Evolutionary conservation across 1,140 invertebrate species (phyloP).

Genomic region (Euura lappo): DNA sequence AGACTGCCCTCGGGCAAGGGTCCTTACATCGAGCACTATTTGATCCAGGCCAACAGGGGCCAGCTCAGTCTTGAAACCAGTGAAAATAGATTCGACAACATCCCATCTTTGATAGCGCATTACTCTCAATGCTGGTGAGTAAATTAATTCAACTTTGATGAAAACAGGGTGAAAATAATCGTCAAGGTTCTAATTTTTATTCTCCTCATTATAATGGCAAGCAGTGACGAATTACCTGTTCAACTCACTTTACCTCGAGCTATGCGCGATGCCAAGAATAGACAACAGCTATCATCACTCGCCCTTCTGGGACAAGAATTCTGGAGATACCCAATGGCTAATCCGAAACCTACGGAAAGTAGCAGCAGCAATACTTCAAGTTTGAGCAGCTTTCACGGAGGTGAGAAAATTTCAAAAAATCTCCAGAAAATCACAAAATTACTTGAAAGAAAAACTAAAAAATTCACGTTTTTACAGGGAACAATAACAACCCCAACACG

Average conservation of each 20-base stretch:
- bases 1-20: slow-evolving; percentile 84
- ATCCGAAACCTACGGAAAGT: slow-evolving; percentile 64
- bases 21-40: slow-evolving; percentile 93
- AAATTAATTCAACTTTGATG: slow-evolving; percentile 11
- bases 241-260: slow-evolving; percentile 84
- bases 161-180: not conserved
- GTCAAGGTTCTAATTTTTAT: slow-evolving; percentile 37
- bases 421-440: too few species aligned
- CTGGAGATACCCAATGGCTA: slow-evolving; percentile 87
- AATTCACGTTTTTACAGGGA: slow-evolving; percentile 39
- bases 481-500: slow-evolving; percentile 49
- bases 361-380: slow-evolving; percentile 58
- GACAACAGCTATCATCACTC: slow-evolving; percentile 87
- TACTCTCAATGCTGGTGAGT: slow-evolving; percentile 91
- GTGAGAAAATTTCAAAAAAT: slow-evolving; percentile 27
- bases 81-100: slow-evolving; percentile 89
- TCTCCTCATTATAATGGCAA: slow-evolving; percentile 29
- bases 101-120: slow-evolving; percentile 89
- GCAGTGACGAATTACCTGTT: slow-evolving; percentile 91
- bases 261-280: slow-evolving; percentile 83
- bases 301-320: slow-evolving; percentile 92
- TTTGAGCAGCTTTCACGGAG: slow-evolving; percentile 56
- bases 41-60: slow-evolving; percentile 84
- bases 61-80: slow-evolving; percentile 90
- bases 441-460: slow-evolving; percentile 10